These are phyloP conservation scores for Drosophila suboccidentalis DNA, from an alignment of 2,888 invertebrate genomes.

Conservation along the genomic window DNA sequence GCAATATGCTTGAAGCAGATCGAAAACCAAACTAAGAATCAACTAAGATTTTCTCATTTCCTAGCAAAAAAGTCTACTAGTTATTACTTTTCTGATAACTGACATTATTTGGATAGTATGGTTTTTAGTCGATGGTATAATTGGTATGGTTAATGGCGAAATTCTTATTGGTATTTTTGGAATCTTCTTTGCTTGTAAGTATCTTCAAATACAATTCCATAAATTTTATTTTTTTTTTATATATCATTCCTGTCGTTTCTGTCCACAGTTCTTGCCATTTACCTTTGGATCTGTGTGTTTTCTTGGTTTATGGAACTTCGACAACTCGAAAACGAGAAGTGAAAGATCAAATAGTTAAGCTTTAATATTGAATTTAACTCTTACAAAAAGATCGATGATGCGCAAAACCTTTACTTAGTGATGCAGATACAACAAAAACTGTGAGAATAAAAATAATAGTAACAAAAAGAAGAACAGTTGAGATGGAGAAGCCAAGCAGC, in stretches of 20 bases:
- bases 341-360: neutral
- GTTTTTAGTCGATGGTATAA: too few species aligned
- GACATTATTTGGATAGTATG: too few species aligned
- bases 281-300: neutral
- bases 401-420: constrained; percentile 15
- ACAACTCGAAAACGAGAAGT: neutral
- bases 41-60: neutral
- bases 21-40: neutral
- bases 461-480: constrained; percentile 2
- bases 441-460: neutral
- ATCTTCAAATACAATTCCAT: too few species aligned
- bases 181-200: too few species aligned
- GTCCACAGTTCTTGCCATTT: neutral
- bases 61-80: neutral
- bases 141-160: too few species aligned
- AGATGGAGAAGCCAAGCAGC: constrained; percentile 41
- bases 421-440: neutral
- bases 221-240: too few species aligned
- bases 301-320: neutral
- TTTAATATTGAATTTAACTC: constrained; percentile 1
- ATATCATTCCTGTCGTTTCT: too few species aligned
- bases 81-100: neutral
- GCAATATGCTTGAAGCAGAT: neutral
- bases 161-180: too few species aligned
- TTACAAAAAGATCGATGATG: constrained; percentile 13